Evolutionary conservation across 2,888 invertebrate species (phyloP).

Genomic region (Mesorhabditis belari): DNA sequence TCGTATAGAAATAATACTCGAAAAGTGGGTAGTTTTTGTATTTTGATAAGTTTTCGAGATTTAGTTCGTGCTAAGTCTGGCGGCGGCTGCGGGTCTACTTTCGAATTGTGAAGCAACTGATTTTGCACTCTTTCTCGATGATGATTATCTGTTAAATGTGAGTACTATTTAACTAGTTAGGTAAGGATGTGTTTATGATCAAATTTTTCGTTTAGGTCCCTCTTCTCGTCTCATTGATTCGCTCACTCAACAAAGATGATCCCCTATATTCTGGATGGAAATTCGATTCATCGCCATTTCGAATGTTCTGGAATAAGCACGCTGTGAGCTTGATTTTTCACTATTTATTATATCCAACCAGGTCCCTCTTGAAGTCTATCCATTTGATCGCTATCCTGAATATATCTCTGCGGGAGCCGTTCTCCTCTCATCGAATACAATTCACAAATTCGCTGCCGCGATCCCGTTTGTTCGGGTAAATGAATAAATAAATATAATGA

Average conservation of each 20-base stretch:
- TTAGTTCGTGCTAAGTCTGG: conserved; percentile 7
- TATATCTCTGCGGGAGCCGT: conserved; percentile 50
- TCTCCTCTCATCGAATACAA: conserved; percentile 26
- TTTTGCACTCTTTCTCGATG: conserved; percentile 43
- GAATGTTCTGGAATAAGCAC: conserved; percentile 39
- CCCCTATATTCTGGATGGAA: conserved; percentile 42
- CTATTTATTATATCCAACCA: conserved; percentile 4
- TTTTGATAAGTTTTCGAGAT: not conserved
- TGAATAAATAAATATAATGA: not conserved
- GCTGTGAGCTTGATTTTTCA: conserved; percentile 12
- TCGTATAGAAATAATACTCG: conserved; percentile 42
- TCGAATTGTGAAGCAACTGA: conserved; percentile 20
- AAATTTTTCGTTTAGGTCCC: not conserved
- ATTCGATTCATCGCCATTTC: conserved; percentile 43
- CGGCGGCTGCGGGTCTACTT: not conserved
- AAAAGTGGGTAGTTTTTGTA: conserved; percentile 24
- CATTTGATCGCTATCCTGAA: conserved; percentile 45
- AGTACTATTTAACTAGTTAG: too few relatives aligned
- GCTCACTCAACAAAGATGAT: not conserved
- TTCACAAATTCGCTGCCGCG: conserved; percentile 24
- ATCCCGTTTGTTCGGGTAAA: conserved; percentile 14
- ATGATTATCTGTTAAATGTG: conserved; percentile 37
- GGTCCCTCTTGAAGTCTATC: conserved; percentile 43
- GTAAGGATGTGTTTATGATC: too few relatives aligned
- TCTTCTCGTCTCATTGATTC: not conserved